phyloP scores from a whole-genome alignment of 2,797 vertebrate species.

The Sebastes vulpes region DNA sequence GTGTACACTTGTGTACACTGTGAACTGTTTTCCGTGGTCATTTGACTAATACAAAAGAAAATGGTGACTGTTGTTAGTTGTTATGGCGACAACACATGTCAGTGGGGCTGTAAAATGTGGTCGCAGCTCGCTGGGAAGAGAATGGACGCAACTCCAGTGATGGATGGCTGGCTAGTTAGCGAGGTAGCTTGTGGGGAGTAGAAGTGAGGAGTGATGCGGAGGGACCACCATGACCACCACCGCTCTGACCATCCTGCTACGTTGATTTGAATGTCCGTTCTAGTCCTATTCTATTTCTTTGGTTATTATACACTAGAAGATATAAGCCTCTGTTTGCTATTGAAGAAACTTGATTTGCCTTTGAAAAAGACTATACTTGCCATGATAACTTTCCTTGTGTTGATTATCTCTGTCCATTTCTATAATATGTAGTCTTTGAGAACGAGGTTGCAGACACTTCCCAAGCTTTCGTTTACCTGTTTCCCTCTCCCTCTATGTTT shows the following conservation, averaged over 20 bases:
- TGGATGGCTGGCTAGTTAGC: too few species aligned
- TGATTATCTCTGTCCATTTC: not conserved
- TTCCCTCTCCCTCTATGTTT: slow-evolving; percentile 20
- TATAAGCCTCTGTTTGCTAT: not conserved
- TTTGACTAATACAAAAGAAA: not conserved
- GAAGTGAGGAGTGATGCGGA: fast-evolving
- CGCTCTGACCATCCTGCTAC: not conserved
- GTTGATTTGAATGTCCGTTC: not conserved
- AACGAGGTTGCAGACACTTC: slow-evolving; percentile 2
- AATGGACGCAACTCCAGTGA: too few species aligned
- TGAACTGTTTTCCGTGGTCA: fast-evolving
- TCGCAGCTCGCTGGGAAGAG: too few species aligned
- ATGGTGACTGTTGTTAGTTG: not conserved
- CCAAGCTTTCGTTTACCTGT: slow-evolving; percentile 10
- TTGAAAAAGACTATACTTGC: not conserved
- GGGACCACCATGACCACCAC: too few species aligned
- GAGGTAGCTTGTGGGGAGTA: too few species aligned
- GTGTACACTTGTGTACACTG: not conserved
- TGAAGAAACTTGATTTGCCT: not conserved
- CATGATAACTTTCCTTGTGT: not conserved
- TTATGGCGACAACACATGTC: not conserved
- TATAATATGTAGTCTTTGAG: not conserved
- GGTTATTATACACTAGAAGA: not conserved
- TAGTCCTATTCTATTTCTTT: not conserved
- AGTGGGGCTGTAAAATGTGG: too few species aligned